Conservation (phyloP, 2,888 invertebrate genomes). For the Druceiella hillmani region DNA sequence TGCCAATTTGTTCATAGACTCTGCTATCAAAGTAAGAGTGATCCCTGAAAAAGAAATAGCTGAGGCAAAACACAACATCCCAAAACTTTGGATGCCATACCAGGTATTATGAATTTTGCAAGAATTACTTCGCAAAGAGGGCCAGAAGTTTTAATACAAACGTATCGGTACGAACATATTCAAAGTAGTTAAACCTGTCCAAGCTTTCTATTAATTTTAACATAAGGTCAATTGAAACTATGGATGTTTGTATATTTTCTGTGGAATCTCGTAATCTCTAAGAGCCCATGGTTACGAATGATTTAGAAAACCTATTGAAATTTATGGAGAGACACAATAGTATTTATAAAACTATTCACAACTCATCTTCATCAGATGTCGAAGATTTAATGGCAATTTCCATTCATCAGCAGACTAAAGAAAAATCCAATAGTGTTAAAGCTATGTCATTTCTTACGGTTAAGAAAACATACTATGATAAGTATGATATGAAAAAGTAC, state of each 20-base stretch:
- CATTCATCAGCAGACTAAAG: conserved; percentile 9
- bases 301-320: conserved; percentile 14
- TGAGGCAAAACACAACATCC: conserved; percentile 14
- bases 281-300: conserved; percentile 13
- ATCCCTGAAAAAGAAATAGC: conserved; percentile 14
- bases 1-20: conserved; percentile 17
- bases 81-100: conserved; percentile 18
- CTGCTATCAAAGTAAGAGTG: conserved; percentile 17
- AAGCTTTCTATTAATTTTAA: too few relatives aligned
- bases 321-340: too few relatives aligned
- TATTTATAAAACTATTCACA: conserved; percentile 16
- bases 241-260: too few relatives aligned
- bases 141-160: conserved; percentile 12
- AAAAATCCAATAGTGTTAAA: too few relatives aligned
- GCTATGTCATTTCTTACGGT: too few relatives aligned
- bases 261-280: conserved; percentile 8
- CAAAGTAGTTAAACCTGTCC: too few relatives aligned
- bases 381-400: conserved; percentile 16
- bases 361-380: conserved; percentile 16
- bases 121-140: conserved; percentile 19
- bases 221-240: too few relatives aligned
- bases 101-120: conserved; percentile 23
- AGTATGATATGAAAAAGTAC: too few relatives aligned
- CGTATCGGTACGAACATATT: conserved; percentile 12
- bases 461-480: too few relatives aligned